Evolutionary conservation across 1,140 invertebrate genomes (phyloP).

Genomic region (Aethina tumida): DNA sequence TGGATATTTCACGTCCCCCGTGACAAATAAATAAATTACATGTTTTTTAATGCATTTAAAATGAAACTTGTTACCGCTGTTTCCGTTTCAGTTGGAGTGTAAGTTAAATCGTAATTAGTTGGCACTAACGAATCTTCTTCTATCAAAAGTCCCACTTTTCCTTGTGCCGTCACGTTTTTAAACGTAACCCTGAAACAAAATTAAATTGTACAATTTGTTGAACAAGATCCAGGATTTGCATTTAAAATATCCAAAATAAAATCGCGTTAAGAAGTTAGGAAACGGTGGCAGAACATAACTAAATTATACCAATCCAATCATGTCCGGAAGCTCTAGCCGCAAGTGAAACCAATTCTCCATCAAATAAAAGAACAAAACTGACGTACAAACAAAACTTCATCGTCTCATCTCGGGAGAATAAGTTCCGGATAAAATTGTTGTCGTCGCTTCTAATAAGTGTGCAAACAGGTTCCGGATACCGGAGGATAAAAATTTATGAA

Average conservation of each 20-base stretch:
- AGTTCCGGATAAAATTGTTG: too few species aligned
- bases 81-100: conserved; percentile 15
- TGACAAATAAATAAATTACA: not conserved
- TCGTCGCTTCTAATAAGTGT: too few species aligned
- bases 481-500: too few species aligned
- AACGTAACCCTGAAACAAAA: conserved; percentile 14
- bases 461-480: too few species aligned
- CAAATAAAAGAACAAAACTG: too few species aligned
- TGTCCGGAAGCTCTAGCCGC: not conserved
- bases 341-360: not conserved
- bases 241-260: not conserved
- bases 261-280: too few species aligned
- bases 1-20: not conserved
- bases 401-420: too few species aligned
- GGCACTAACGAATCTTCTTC: conserved; percentile 27
- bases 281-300: not conserved
- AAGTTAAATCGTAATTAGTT: conserved; percentile 26
- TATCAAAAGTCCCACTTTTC: conserved; percentile 23
- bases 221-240: not conserved
- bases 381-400: too few species aligned
- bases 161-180: conserved; percentile 16
- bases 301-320: not conserved
- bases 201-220: conserved; percentile 1
- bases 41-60: not conserved
- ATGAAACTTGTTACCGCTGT: conserved; percentile 22